phyloP scores from a whole-genome alignment of 2,113 vertebrate genomes.

The Alouatta palliata region DNA sequence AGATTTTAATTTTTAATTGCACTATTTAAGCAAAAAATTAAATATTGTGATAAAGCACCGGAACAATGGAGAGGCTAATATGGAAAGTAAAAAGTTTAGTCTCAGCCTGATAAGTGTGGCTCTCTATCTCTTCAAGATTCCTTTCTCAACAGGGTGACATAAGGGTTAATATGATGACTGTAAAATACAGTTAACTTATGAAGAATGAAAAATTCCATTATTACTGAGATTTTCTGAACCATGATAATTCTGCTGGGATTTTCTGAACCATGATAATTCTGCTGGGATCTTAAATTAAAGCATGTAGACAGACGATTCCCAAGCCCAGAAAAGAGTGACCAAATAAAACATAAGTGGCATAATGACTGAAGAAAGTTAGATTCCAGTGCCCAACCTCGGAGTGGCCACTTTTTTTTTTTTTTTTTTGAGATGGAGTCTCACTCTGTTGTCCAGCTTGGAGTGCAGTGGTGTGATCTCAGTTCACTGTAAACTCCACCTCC shows the following conservation, averaged over 20 bases:
- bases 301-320: not conserved
- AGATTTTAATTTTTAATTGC: conserved; percentile 55
- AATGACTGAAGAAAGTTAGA: not conserved
- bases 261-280: conserved; percentile 9
- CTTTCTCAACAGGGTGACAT: not conserved
- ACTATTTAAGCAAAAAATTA: conserved; percentile 45
- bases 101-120: not conserved
- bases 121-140: not conserved
- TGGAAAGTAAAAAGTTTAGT: conserved; percentile 34
- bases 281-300: not conserved
- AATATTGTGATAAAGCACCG: conserved; percentile 12
- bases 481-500: too few relatives aligned
- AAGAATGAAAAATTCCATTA: conserved; percentile 12
- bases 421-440: too few relatives aligned
- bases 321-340: not conserved
- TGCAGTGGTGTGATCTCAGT: too few relatives aligned
- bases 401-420: not conserved
- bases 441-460: too few relatives aligned
- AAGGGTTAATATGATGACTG: not conserved
- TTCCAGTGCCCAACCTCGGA: not conserved
- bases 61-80: not conserved
- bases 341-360: conserved; percentile 40
- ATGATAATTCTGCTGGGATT: not conserved
- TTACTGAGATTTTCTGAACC: conserved; percentile 27
- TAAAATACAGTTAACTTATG: conserved; percentile 4